phyloP scores from a whole-genome alignment of 2,888 invertebrate genomes.

The Apodemia hepburni region DNA sequence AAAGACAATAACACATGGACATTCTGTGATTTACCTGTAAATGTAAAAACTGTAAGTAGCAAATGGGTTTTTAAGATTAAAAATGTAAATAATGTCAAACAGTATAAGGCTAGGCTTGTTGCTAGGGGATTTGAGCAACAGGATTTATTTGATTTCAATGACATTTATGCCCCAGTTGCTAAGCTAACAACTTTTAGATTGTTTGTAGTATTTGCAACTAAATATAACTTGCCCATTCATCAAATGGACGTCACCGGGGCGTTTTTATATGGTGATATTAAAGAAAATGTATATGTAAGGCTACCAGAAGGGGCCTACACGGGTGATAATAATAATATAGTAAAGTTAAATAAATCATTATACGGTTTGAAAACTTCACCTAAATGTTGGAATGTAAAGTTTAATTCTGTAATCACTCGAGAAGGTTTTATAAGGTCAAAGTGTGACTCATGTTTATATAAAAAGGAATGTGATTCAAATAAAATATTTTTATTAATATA shows the following conservation, averaged over 20 bases:
- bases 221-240: too few relatives aligned
- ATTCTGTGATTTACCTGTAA: constrained; percentile 15
- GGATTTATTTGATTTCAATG: constrained; percentile 14
- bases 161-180: too few relatives aligned
- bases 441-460: constrained; percentile 30
- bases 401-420: constrained; percentile 29
- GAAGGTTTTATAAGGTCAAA: constrained; percentile 31
- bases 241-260: too few relatives aligned
- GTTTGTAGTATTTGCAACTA: too few relatives aligned
- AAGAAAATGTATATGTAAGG: too few relatives aligned
- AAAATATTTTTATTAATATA: constrained; percentile 29
- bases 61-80: constrained; percentile 24
- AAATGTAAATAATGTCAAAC: constrained; percentile 18
- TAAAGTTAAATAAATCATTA: constrained; percentile 27
- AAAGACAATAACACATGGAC: background rate
- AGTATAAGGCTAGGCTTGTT: constrained; percentile 19
- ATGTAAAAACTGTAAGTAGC: constrained; percentile 26
- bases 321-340: constrained; percentile 10
- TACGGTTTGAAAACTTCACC: constrained; percentile 28
- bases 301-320: too few relatives aligned
- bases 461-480: constrained; percentile 22
- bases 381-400: constrained; percentile 33
- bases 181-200: too few relatives aligned
- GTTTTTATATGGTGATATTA: too few relatives aligned
- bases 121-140: constrained; percentile 19